These are phyloP conservation scores for Natator depressus DNA, from an alignment of 2,113 vertebrate genomes.

Conservation along the genomic window DNA sequence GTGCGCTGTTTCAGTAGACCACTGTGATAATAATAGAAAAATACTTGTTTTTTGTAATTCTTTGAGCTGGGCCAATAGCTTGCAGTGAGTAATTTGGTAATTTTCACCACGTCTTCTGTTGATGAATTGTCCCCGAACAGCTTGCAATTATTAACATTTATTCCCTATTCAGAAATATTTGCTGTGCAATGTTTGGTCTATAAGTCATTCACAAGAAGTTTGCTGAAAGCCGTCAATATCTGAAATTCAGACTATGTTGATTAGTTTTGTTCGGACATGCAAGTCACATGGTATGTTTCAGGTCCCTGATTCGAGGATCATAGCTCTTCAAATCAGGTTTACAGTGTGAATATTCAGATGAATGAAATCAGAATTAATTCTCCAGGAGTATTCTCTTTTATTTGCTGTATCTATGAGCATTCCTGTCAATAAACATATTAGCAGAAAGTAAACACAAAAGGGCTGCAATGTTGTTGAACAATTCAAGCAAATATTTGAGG, in stretches of 20 bases:
- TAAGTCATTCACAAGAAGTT: not conserved
- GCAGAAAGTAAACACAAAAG: not conserved
- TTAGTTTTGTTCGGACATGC: not conserved
- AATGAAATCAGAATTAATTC: not conserved
- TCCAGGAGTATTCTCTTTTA: not conserved
- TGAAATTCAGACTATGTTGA: not conserved
- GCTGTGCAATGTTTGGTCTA: slow-evolving; percentile 13
- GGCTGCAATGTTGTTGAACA: not conserved
- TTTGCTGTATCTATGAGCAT: accelerated
- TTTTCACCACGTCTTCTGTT: slow-evolving; percentile 12
- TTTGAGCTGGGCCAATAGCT: not conserved
- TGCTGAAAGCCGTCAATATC: not conserved
- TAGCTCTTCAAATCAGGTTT: not conserved
- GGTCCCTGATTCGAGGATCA: not conserved
- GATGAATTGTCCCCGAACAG: not conserved
- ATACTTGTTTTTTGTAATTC: not conserved
- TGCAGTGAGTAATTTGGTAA: not conserved
- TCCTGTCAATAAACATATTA: not conserved
- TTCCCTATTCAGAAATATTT: not conserved
- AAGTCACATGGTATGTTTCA: accelerated
- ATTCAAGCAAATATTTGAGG: accelerated
- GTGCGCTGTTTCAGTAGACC: not conserved
- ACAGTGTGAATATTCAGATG: not conserved
- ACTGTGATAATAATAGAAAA: not conserved
- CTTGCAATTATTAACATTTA: not conserved